phyloP scores from a whole-genome alignment of 1,140 invertebrate genomes.

The Diuraphis noxia region DNA sequence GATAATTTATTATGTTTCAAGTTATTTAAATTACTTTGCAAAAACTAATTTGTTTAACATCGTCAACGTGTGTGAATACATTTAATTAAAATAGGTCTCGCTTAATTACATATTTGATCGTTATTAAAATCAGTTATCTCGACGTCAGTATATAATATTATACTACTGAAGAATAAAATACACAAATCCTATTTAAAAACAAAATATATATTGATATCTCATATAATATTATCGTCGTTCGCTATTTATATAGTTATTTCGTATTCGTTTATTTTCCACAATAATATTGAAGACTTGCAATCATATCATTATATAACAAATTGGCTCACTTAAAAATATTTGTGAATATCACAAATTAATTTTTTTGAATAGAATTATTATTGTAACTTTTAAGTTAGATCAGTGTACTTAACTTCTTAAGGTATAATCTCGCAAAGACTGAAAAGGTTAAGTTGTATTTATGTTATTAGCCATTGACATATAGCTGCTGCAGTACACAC shows the following conservation, averaged over 20 bases:
- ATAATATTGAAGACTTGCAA: background rate
- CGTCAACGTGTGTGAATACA: background rate
- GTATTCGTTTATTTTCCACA: background rate
- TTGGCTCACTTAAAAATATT: background rate
- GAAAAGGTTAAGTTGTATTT: background rate
- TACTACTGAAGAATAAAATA: background rate
- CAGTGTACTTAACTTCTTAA: too few relatives aligned
- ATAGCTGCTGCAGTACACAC: background rate
- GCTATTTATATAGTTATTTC: background rate
- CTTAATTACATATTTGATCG: background rate
- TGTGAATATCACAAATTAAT: background rate
- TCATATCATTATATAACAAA: background rate
- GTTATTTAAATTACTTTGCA: background rate
- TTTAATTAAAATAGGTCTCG: slow-evolving; percentile 21
- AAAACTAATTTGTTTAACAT: background rate
- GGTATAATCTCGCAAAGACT: background rate
- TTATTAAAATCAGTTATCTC: slow-evolving; percentile 19
- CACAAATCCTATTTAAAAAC: too few relatives aligned
- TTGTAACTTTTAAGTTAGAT: background rate
- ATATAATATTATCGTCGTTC: too few relatives aligned
- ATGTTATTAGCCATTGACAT: background rate
- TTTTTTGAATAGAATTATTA: background rate
- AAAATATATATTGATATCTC: too few relatives aligned
- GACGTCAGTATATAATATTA: background rate
- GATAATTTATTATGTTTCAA: background rate